Percentiles rank a stretch among this genome's conserved stretches.
Conservation (phyloP, 2,888 invertebrate genomes). For the Bembecia ichneumoniformis region DNA sequence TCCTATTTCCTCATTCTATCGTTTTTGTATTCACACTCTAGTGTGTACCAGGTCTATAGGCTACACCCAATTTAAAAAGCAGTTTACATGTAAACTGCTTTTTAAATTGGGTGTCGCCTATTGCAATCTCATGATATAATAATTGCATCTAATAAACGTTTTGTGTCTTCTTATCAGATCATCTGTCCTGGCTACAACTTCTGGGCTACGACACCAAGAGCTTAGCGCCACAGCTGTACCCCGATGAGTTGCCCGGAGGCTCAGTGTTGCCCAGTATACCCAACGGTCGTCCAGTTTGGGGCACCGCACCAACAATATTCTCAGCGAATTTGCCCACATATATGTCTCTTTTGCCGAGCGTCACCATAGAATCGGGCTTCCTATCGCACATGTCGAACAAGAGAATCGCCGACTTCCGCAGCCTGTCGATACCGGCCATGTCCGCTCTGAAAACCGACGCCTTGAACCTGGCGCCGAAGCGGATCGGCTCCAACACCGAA, state of each 20-base stretch:
- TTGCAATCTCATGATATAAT: too few relatives aligned
- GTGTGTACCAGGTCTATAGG: too few relatives aligned
- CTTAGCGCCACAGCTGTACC: constrained; percentile 88
- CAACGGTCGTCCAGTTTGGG: constrained; percentile 69
- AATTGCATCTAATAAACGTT: neutral
- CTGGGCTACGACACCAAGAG: constrained; percentile 90
- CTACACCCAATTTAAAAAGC: too few relatives aligned
- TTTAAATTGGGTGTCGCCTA: too few relatives aligned
- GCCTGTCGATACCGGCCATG: constrained; percentile 82
- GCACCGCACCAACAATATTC: constrained; percentile 63
- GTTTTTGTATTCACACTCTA: too few relatives aligned
- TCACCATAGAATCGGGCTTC: constrained; percentile 87
- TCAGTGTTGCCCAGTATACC: constrained; percentile 77
- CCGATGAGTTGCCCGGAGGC: constrained; percentile 77
- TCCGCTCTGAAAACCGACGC: constrained; percentile 86
- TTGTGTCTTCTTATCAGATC: constrained; percentile 73
- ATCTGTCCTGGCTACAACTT: constrained; percentile 86
- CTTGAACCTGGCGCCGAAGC: constrained; percentile 80
- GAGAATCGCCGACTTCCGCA: constrained; percentile 82
- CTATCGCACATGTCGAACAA: constrained; percentile 85
- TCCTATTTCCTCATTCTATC: too few relatives aligned
- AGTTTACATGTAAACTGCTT: too few relatives aligned
- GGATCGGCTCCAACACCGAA: constrained; percentile 87
- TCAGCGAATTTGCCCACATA: constrained; percentile 73
- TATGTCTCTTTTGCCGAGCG: constrained; percentile 76